Evolutionary conservation across 37 sponge, comb jelly and placozoan genomes (phyloP).

Genomic region (Axinella damicornis): DNA sequence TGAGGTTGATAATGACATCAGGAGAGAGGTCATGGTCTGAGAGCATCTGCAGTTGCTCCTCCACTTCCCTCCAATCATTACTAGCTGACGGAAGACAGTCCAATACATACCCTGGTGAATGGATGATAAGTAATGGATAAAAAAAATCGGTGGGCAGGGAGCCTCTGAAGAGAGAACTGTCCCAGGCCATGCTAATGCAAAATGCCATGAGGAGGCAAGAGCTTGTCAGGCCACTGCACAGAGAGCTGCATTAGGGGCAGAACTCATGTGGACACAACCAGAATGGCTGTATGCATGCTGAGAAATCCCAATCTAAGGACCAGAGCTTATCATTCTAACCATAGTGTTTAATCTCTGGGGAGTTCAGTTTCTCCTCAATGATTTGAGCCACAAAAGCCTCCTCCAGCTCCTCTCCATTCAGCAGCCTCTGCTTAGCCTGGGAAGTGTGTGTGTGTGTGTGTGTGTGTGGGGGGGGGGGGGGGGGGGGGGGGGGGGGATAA

Average conservation of each 20-base stretch:
- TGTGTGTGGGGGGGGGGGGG: too few species aligned
- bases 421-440: conserved; percentile 65
- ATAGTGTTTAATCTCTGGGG: conserved; percentile 82
- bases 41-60: conserved; percentile 81
- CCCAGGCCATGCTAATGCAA: neutral
- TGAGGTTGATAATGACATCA: conserved; percentile 93
- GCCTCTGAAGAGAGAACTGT: neutral
- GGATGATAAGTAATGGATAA: too few species aligned
- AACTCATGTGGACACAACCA: too few species aligned
- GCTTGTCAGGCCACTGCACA: too few species aligned
- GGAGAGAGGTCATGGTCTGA: conserved; percentile 66
- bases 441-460: too few species aligned
- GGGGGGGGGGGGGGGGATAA: too few species aligned
- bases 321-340: conserved; percentile 34
- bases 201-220: too few species aligned
- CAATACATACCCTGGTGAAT: conserved; percentile 86
- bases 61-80: conserved; percentile 65
- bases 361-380: conserved; percentile 61
- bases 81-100: conserved; percentile 83
- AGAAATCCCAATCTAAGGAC: too few species aligned
- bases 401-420: conserved; percentile 59
- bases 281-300: too few species aligned
- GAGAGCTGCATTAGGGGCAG: too few species aligned
- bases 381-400: conserved; percentile 58
- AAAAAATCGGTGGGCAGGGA: too few species aligned